Conservation (phyloP, 1,140 invertebrate genomes). For the Pteromalus puparum region DNA sequence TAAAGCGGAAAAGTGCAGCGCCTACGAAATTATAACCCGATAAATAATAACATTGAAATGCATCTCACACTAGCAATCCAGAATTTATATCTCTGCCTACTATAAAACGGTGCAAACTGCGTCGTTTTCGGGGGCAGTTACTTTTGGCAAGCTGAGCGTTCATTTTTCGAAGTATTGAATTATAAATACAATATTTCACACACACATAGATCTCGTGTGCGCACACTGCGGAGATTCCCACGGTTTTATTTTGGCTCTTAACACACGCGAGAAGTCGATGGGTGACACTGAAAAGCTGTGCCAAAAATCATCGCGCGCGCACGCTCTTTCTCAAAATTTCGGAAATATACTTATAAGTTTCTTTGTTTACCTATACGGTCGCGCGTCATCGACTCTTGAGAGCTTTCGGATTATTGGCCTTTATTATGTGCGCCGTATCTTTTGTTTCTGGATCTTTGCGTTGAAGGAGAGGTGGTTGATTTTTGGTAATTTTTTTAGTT, state of each 20-base stretch:
- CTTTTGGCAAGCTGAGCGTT: not conserved
- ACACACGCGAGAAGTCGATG: too few species aligned
- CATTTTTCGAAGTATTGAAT: slow-evolving; percentile 33
- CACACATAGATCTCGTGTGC: too few species aligned
- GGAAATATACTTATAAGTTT: slow-evolving; percentile 4
- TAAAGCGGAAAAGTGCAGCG: too few species aligned
- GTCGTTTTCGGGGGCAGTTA: not conserved
- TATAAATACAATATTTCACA: slow-evolving; percentile 25
- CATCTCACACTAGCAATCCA: not conserved
- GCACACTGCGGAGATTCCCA: not conserved
- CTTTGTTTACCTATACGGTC: not conserved
- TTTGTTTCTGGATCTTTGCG: not conserved
- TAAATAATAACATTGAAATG: not conserved
- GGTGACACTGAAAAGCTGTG: slow-evolving; percentile 8
- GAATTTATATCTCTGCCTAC: not conserved
- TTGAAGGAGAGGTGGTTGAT: too few species aligned
- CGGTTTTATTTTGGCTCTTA: slow-evolving; percentile 24
- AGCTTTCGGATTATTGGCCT: not conserved
- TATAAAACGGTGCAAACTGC: not conserved
- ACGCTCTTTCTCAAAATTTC: not conserved
- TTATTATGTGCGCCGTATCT: not conserved
- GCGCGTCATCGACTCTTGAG: not conserved
- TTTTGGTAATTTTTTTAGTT: too few species aligned
- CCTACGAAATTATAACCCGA: too few species aligned
- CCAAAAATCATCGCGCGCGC: not conserved